phyloP scores from a whole-genome alignment of 2,888 invertebrate species.

The Meliscaeva auricollis region DNA sequence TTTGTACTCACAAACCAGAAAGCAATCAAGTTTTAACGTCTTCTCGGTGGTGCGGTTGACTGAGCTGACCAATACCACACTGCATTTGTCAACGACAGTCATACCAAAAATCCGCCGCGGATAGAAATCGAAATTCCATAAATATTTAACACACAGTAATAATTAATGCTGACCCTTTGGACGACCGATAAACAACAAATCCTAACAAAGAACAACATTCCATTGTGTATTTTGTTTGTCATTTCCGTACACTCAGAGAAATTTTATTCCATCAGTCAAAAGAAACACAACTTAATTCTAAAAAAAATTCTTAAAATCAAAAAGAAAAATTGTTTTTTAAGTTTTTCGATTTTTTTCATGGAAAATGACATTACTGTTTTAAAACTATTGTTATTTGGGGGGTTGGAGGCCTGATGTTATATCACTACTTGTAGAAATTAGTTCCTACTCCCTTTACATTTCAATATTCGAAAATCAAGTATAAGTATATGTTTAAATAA shows the following conservation, averaged over 20 bases:
- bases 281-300: too few relatives aligned
- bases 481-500: too few relatives aligned
- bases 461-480: too few relatives aligned
- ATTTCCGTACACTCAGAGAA: background rate
- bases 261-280: background rate
- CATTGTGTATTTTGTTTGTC: slow-evolving; percentile 53
- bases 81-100: slow-evolving; percentile 45
- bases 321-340: too few relatives aligned
- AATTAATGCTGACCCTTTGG: slow-evolving; percentile 70
- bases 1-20: slow-evolving; percentile 34
- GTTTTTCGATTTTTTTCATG: too few relatives aligned
- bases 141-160: slow-evolving; percentile 61
- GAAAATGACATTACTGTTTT: too few relatives aligned
- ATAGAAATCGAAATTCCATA: slow-evolving; percentile 70
- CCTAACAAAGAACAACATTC: slow-evolving; percentile 69
- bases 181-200: slow-evolving; percentile 46
- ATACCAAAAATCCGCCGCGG: slow-evolving; percentile 38
- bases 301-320: too few relatives aligned
- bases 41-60: slow-evolving; percentile 36
- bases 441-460: too few relatives aligned
- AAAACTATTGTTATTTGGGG: too few relatives aligned
- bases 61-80: background rate
- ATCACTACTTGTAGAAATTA: too few relatives aligned
- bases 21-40: slow-evolving; percentile 57
- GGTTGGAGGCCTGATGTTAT: too few relatives aligned